These are phyloP conservation scores for Takifugu ocellatus DNA, from an alignment of 2,797 vertebrate species.

Conservation along the genomic window DNA sequence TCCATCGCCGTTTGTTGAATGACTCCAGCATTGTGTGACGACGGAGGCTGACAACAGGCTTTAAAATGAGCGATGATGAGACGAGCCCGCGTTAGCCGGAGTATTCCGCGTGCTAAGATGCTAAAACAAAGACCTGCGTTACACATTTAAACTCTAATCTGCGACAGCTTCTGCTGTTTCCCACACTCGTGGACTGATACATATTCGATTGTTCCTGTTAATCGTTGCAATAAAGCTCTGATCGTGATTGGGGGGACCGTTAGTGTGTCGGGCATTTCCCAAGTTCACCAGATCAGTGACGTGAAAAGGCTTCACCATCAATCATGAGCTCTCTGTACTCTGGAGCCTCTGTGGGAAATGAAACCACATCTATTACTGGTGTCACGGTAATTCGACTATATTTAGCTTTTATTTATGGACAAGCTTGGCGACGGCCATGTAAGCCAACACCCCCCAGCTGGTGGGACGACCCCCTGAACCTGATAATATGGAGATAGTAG, in stretches of 20 bases:
- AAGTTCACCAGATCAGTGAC: too few species aligned
- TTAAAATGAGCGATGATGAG: too few species aligned
- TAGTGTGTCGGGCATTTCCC: background rate
- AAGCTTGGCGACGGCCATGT: background rate
- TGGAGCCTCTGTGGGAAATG: constrained; percentile 3
- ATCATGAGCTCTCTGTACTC: background rate
- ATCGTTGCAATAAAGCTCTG: too few species aligned
- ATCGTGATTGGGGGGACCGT: too few species aligned
- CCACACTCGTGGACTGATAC: too few species aligned
- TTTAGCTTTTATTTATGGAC: background rate
- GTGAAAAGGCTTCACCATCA: background rate
- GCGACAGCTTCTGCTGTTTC: too few species aligned
- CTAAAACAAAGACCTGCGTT: background rate
- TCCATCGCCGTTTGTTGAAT: too few species aligned
- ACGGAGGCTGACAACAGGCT: too few species aligned
- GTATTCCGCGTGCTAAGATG: background rate
- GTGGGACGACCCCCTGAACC: background rate
- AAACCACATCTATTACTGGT: background rate
- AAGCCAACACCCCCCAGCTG: background rate
- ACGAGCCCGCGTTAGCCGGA: too few species aligned
- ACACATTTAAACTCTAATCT: too few species aligned
- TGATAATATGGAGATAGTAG: background rate
- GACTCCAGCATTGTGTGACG: too few species aligned
- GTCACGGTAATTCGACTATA: background rate
- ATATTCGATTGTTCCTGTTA: too few species aligned